phyloP scores from a whole-genome alignment of 1,140 invertebrate species.

The Agrypnia vestita region DNA sequence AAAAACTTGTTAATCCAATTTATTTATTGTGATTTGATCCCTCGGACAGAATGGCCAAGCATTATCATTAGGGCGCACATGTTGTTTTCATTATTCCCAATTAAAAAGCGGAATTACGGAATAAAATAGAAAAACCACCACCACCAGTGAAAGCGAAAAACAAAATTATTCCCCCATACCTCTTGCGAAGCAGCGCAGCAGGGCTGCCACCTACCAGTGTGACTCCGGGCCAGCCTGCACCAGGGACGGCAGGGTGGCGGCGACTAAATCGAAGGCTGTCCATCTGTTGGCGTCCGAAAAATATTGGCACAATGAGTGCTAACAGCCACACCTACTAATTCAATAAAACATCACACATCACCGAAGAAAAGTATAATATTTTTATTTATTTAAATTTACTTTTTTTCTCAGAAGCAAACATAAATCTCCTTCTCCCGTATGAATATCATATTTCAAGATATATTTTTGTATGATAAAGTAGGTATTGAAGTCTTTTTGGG shows the following conservation, averaged over 20 bases:
- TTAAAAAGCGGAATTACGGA: conserved; percentile 17
- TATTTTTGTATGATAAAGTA: no score
- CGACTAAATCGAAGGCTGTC: not conserved
- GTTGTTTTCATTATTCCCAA: conserved; percentile 35
- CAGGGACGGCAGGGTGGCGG: not conserved
- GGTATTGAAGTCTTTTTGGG: no score
- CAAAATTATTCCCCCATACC: not conserved
- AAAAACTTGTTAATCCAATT: no score
- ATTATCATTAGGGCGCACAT: conserved; percentile 46
- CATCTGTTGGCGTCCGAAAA: not conserved
- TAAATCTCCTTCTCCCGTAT: no score
- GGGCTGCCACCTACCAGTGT: not conserved
- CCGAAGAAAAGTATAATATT: no score
- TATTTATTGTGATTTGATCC: not conserved
- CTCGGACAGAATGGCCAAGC: conserved; percentile 15
- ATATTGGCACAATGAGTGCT: no score
- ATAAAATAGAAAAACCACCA: conserved; percentile 23
- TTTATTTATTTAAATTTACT: no score
- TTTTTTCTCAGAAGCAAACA: no score
- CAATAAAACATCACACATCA: no score
- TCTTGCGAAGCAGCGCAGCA: not conserved
- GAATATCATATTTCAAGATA: no score
- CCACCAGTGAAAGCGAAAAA: not conserved
- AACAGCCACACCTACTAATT: no score
- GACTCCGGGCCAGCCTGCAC: not conserved